Percentiles rank a stretch among this genome's conserved stretches.
Evolutionary conservation across 2,797 vertebrate genomes (phyloP).

Genomic region (Euphonia xanthogaster): DNA sequence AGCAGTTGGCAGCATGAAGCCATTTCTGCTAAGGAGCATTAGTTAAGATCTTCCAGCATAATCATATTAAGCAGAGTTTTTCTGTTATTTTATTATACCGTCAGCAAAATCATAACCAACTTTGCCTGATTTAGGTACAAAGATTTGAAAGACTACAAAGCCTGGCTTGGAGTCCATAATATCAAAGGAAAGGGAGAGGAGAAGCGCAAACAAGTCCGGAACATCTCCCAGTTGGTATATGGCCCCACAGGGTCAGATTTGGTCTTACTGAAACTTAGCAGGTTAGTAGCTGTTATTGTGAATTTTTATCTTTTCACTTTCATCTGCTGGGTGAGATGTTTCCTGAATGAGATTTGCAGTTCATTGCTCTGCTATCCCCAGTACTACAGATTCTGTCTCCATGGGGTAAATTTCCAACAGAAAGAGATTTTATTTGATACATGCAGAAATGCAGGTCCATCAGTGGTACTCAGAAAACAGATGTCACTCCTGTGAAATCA

Average conservation of each 20-base stretch:
- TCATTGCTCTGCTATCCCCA: neutral
- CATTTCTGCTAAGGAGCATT: neutral
- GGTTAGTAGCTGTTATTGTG: constrained; percentile 74
- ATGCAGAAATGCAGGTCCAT: neutral
- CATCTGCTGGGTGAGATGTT: neutral
- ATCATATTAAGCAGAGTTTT: neutral
- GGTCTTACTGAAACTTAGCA: constrained; percentile 88
- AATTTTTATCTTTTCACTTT: neutral
- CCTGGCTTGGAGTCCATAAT: constrained; percentile 90
- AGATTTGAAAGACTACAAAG: constrained; percentile 91
- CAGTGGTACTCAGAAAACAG: neutral
- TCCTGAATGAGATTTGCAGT: neutral
- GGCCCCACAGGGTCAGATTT: constrained; percentile 91
- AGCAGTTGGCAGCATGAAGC: neutral
- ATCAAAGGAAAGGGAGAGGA: constrained; percentile 83
- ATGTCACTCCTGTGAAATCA: neutral
- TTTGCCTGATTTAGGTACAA: constrained; percentile 80
- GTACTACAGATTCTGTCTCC: neutral
- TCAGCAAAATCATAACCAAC: neutral
- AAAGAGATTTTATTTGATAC: neutral
- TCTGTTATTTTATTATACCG: neutral
- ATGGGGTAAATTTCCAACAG: neutral
- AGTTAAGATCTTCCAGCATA: constrained; percentile 9
- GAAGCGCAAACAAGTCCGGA: constrained; percentile 85
- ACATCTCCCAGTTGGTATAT: constrained; percentile 90